Conservation (phyloP, 2,797 vertebrate genomes). For the Rachycentron canadum region DNA sequence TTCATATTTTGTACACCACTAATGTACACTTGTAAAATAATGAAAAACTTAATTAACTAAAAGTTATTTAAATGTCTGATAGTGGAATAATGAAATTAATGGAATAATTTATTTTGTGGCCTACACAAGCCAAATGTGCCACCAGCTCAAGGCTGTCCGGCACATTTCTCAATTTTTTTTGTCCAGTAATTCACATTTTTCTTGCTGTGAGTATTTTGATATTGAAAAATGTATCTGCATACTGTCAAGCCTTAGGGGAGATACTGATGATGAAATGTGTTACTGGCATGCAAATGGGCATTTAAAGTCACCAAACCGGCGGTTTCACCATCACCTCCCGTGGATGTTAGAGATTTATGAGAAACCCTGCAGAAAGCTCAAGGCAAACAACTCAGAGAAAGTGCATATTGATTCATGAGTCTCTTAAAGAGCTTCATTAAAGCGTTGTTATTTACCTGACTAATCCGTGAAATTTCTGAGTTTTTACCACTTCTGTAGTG, state of each 20-base stretch:
- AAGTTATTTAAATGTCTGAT: neutral
- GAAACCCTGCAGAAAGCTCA: conserved; percentile 38
- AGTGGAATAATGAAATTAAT: neutral
- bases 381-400: conserved; percentile 18
- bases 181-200: neutral
- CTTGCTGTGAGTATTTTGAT: conserved; percentile 28
- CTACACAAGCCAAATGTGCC: neutral
- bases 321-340: conserved; percentile 34
- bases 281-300: conserved; percentile 46
- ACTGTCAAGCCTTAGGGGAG: conserved; percentile 33
- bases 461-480: conserved; percentile 4
- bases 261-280: conserved; percentile 11
- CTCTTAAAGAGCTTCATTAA: conserved; percentile 1
- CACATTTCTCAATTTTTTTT: too few species aligned
- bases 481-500: neutral
- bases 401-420: conserved; percentile 37
- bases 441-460: neutral
- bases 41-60: neutral
- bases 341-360: conserved; percentile 20
- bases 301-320: conserved; percentile 41
- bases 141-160: conserved; percentile 3
- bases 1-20: neutral
- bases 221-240: conserved; percentile 52
- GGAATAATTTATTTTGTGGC: conserved; percentile 6
- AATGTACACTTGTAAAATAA: neutral